These are phyloP conservation scores for Clupea harengus DNA, from an alignment of 2,113 vertebrate genomes.

Conservation along the genomic window DNA sequence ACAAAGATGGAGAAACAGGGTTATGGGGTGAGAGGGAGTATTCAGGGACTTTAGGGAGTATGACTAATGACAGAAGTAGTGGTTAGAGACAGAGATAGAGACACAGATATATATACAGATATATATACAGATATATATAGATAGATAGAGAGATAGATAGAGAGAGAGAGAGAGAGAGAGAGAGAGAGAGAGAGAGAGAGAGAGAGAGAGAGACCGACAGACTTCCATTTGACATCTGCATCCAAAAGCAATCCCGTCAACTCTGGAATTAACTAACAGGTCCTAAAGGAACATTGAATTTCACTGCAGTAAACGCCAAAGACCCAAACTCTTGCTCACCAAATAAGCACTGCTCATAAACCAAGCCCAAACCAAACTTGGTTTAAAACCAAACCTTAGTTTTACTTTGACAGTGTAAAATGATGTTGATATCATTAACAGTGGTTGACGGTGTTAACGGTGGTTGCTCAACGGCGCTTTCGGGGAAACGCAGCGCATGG, in stretches of 20 bases:
- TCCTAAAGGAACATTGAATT: too few relatives aligned
- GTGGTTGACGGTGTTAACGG: too few relatives aligned
- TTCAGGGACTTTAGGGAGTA: background rate
- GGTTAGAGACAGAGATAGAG: background rate
- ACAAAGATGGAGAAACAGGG: slow-evolving; percentile 1
- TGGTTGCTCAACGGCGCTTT: too few relatives aligned
- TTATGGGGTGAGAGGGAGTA: background rate
- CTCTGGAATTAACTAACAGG: too few relatives aligned
- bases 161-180: slow-evolving; percentile 13
- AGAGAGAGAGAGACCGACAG: too few relatives aligned
- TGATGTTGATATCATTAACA: too few relatives aligned
- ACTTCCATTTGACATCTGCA: too few relatives aligned
- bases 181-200: background rate
- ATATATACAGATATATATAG: background rate
- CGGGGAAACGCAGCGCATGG: background rate
- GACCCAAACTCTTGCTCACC: too few relatives aligned
- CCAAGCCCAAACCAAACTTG: background rate
- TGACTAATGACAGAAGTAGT: background rate
- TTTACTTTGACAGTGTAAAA: background rate
- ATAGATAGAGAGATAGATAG: slow-evolving; percentile 36
- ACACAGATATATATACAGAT: slow-evolving; percentile 33
- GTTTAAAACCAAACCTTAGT: background rate
- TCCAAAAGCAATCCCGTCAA: too few relatives aligned
- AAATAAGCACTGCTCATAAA: background rate
- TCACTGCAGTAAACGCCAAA: too few relatives aligned